Conservation (phyloP, 2,888 invertebrate genomes). For the Chymomyza fuscimana region DNA sequence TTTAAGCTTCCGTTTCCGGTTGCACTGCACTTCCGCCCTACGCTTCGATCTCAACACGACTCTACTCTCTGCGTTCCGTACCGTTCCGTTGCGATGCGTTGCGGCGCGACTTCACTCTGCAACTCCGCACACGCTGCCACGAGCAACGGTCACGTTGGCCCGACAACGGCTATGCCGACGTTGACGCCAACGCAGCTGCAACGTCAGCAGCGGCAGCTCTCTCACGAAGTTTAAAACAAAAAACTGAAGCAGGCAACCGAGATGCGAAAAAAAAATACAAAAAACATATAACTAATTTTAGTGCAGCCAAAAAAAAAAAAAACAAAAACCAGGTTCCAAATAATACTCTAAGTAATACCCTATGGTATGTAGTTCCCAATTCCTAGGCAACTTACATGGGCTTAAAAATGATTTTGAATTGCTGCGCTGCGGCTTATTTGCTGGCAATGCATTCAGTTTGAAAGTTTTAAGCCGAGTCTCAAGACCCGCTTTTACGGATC, state of each 20-base stretch:
- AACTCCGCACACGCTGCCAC: constrained; percentile 10
- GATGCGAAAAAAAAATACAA: not conserved
- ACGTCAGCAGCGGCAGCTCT: not conserved
- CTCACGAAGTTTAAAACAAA: constrained; percentile 6
- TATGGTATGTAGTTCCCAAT: not conserved
- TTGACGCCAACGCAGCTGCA: not conserved
- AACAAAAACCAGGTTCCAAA: not conserved
- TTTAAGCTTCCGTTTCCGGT: constrained; percentile 68
- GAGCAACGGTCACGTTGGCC: constrained; percentile 10
- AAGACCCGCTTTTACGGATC: not conserved
- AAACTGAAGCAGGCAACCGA: not conserved
- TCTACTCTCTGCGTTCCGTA: constrained; percentile 35
- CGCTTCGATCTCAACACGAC: constrained; percentile 70
- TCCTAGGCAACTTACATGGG: not conserved
- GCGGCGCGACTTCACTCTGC: constrained; percentile 10
- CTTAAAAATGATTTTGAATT: not conserved
- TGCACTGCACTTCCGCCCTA: constrained; percentile 71
- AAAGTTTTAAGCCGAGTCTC: not conserved
- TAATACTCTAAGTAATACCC: too few relatives aligned
- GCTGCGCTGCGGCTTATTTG: constrained; percentile 36
- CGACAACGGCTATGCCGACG: constrained; percentile 9
- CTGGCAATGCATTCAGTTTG: not conserved
- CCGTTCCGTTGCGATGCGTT: constrained; percentile 17
- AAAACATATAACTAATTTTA: not conserved
- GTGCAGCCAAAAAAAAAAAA: not conserved